These are phyloP conservation scores for Gymnorhina tibicen DNA, from an alignment of 2,113 vertebrate species.

Conservation along the genomic window DNA sequence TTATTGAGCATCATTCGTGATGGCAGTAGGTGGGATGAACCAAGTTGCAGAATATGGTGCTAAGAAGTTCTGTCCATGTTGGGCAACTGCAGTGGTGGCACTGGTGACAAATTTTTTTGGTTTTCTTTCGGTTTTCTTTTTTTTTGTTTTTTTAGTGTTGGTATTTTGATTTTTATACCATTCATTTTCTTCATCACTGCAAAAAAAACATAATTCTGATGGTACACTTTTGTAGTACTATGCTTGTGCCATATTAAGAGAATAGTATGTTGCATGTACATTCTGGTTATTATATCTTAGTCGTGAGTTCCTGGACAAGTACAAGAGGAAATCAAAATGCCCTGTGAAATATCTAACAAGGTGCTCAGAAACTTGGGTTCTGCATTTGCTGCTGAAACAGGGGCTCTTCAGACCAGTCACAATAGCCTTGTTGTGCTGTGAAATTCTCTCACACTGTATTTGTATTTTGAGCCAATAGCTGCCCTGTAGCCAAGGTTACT, in stretches of 20 bases:
- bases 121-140: not conserved
- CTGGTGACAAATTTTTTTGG: not conserved
- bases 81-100: not conserved
- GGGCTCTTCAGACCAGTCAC: not conserved
- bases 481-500: slow-evolving; percentile 37
- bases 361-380: not conserved
- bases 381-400: not conserved
- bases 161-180: not conserved
- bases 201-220: not conserved
- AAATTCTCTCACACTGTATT: slow-evolving; percentile 18
- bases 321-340: not conserved
- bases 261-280: not conserved
- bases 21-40: not conserved
- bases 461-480: slow-evolving; percentile 52
- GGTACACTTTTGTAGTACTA: not conserved
- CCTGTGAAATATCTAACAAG: not conserved
- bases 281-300: not conserved
- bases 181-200: not conserved
- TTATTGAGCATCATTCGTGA: not conserved
- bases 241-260: not conserved
- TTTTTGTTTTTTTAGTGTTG: not conserved
- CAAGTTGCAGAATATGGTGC: not conserved
- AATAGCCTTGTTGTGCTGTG: slow-evolving; percentile 4
- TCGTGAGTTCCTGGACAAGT: not conserved
- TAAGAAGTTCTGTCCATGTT: not conserved